phyloP scores from a whole-genome alignment of 2,797 vertebrate genomes.

The Leptodactylus fallax region DNA sequence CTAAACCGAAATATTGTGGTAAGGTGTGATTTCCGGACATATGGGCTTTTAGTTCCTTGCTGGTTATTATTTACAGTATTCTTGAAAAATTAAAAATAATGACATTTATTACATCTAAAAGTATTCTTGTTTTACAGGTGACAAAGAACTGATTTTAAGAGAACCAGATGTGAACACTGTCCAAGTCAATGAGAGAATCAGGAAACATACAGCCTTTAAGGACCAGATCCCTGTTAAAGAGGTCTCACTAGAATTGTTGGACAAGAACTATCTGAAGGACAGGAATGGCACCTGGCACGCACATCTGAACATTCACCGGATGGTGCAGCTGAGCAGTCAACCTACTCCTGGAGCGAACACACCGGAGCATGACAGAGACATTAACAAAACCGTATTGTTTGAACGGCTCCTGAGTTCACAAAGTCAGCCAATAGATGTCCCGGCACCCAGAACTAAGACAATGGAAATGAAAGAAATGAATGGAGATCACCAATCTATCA shows the following conservation, averaged over 20 bases:
- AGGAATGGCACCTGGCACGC: slow-evolving; percentile 75
- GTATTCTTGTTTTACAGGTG: slow-evolving; percentile 64
- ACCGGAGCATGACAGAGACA: not conserved
- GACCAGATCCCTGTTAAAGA: slow-evolving; percentile 67
- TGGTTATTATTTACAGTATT: not conserved
- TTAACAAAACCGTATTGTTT: slow-evolving; percentile 48
- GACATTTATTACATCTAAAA: not conserved
- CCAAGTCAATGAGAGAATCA: slow-evolving; percentile 72
- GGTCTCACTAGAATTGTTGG: slow-evolving; percentile 65
- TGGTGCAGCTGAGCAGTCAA: slow-evolving; percentile 48
- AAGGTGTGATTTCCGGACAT: no score
- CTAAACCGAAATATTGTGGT: no score
- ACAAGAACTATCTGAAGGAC: not conserved
- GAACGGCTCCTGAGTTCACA: slow-evolving; percentile 22
- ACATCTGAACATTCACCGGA: slow-evolving; percentile 78
- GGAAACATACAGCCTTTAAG: slow-evolving; percentile 66
- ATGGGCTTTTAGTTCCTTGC: not conserved
- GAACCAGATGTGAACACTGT: slow-evolving; percentile 73
- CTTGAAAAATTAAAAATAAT: not conserved
- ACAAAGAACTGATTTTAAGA: slow-evolving; percentile 63
- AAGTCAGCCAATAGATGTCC: not conserved
- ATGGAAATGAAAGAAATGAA: not conserved
- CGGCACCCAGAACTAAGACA: not conserved
- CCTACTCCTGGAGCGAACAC: not conserved
- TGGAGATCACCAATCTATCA: not conserved